Percentiles rank a stretch among this genome's conserved stretches.
These are phyloP conservation scores for Palythoa grandis DNA, from an alignment of 92 coral and sea anemone species.

Conservation along the genomic window DNA sequence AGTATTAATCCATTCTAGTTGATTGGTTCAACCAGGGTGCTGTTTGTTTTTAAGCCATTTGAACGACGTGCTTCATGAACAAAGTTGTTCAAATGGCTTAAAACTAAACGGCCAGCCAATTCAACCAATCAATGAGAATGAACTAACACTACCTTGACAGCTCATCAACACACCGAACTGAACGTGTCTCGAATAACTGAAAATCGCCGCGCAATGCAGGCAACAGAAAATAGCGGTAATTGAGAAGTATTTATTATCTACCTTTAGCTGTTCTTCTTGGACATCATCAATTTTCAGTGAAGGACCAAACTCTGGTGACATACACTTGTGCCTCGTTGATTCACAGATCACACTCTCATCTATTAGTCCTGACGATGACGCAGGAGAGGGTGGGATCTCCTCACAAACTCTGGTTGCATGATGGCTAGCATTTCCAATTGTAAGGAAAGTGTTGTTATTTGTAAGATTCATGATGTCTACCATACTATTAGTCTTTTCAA, in stretches of 20 bases:
- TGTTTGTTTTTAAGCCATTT: too few relatives aligned
- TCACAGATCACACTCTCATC: slow-evolving; percentile 66
- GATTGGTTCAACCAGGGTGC: too few relatives aligned
- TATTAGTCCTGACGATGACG: slow-evolving; percentile 38
- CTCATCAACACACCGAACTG: too few relatives aligned
- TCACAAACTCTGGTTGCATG: not conserved
- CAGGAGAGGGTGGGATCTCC: slow-evolving; percentile 39
- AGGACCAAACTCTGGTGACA: slow-evolving; percentile 80
- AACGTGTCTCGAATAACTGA: too few relatives aligned
- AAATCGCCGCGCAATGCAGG: too few relatives aligned
- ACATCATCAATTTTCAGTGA: not conserved
- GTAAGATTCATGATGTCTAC: not conserved
- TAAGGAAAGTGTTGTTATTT: slow-evolving; percentile 69
- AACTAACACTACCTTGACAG: too few relatives aligned
- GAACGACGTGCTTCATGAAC: too few relatives aligned
- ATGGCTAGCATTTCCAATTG: slow-evolving; percentile 58
- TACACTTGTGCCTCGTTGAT: slow-evolving; percentile 72
- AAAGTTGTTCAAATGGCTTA: too few relatives aligned
- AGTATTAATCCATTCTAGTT: too few relatives aligned
- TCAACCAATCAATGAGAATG: too few relatives aligned
- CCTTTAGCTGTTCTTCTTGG: slow-evolving; percentile 7
- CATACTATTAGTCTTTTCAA: not conserved
- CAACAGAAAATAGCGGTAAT: too few relatives aligned
- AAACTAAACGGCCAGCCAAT: too few relatives aligned
- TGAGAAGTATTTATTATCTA: not conserved